Evolutionary conservation across 2,113 vertebrate genomes (phyloP).

Genomic region (Sporophila hypoxantha): DNA sequence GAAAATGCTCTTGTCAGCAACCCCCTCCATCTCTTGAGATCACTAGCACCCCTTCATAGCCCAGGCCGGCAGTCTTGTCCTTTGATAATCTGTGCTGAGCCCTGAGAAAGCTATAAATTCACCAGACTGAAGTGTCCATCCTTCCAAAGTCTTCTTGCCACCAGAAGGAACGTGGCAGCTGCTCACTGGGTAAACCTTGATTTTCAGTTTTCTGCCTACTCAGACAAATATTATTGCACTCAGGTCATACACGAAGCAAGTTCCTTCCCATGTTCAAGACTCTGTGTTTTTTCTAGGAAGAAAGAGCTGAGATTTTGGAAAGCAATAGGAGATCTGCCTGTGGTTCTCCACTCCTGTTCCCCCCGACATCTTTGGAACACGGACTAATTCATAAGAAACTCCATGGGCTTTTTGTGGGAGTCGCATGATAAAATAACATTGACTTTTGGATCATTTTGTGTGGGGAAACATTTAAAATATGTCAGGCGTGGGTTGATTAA

Average conservation of each 20-base stretch:
- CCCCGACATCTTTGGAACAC: background rate
- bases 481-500: background rate
- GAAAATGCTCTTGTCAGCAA: background rate
- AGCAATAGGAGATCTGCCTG: background rate
- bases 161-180: background rate
- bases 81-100: background rate
- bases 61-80: background rate
- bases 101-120: background rate
- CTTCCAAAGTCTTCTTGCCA: background rate
- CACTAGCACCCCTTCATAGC: rapidly evolving
- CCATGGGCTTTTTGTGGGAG: background rate
- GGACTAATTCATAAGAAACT: background rate
- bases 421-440: background rate
- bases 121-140: background rate
- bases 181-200: background rate
- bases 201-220: background rate
- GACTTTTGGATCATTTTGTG: background rate
- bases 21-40: background rate
- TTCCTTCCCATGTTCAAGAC: background rate
- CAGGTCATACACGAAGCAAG: background rate
- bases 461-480: background rate
- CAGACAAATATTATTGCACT: slow-evolving; percentile 2
- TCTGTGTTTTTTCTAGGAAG: background rate
- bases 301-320: background rate
- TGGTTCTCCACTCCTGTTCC: background rate